A percentile compares a stretch with the other conserved stretches of the same genome.
Conservation (phyloP, 1,140 invertebrate species). For the Platorchestia sp. region DNA sequence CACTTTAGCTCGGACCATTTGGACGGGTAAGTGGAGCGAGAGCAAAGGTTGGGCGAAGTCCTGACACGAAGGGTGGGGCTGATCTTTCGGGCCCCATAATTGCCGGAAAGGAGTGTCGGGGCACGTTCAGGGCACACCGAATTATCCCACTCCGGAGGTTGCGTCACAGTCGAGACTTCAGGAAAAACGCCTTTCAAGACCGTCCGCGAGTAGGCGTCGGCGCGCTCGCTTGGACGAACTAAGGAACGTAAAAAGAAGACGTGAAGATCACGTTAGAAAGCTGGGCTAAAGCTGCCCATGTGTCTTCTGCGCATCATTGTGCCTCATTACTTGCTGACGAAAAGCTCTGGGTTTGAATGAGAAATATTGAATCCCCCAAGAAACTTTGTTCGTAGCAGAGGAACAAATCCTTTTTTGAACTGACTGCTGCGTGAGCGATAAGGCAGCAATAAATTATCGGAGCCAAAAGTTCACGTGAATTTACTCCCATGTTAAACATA, state of each 20-base stretch:
- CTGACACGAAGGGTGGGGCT: background rate
- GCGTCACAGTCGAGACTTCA: background rate
- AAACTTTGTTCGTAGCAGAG: background rate
- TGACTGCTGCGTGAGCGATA: background rate
- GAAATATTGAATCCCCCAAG: background rate
- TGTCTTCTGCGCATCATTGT: background rate
- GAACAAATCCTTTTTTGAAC: background rate
- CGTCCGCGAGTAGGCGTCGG: background rate
- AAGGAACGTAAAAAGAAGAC: background rate
- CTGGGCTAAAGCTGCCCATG: background rate
- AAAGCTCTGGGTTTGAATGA: background rate
- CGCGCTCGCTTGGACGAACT: background rate
- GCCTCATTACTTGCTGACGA: background rate
- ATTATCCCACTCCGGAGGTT: background rate
- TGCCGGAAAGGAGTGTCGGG: slow-evolving; percentile 3
- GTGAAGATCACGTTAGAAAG: background rate
- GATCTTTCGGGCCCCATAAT: background rate
- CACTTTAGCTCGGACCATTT: background rate
- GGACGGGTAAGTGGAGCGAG: background rate
- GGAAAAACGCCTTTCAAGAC: background rate
- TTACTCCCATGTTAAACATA: no score
- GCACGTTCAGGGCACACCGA: background rate
- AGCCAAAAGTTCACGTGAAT: no score
- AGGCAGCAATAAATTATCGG: background rate
- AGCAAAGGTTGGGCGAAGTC: slow-evolving; percentile 5